Base-by-base conservation (phyloP, 2,888 invertebrate genomes). In the Brenthis hecate region DNA sequence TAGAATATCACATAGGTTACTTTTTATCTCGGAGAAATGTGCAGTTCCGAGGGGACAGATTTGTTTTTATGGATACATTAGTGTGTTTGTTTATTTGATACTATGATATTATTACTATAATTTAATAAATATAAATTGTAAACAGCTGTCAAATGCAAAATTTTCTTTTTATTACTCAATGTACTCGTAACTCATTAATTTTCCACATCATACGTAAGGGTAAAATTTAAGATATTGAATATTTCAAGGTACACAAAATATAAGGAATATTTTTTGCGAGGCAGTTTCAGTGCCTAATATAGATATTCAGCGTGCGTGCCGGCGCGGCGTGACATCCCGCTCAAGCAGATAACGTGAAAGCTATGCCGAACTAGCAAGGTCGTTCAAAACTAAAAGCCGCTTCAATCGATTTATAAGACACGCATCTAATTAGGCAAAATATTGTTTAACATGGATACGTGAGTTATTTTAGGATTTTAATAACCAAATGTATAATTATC, bases 271-370 rank as follows among this genome's bases (percentile, higher is more conserved):
- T 65, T 47, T 43, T 14, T 28, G 50, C 13, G 23, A 50, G 57
- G 16, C 51, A 66, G 58, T 65, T 67, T 67, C 47, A 23, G 19
- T 28, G 53, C 69, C 32, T 66, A 56, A 72, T 75, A 80, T 80
- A 80, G 78, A 76, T 76, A 76, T 78, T 78, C 74, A 66, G 73
- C 69, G 81, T 85, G 83, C 86, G 85, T 87, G 86, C 72, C 78
- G 73, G 72, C 76, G 77, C 78, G 73, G 72, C 76, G 77, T 77
- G 81, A 79, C 82, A 83, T 84, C 82, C 78, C 75, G 73, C 72
- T 78, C 79, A 80, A 77, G 79, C 71, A 81, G 80, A 82, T 84
- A 81, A 83, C 84, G 82, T 85, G 84, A 76, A 77, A 75, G 76
- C 81, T 80, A 81, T 85, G 78, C 65, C 73, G 73, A 66, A 69